Percentiles rank a stretch among this genome's conserved stretches.
These are phyloP conservation scores for Apogon talboti DNA, from an alignment of 2,797 vertebrate genomes.

Conservation along the genomic window DNA sequence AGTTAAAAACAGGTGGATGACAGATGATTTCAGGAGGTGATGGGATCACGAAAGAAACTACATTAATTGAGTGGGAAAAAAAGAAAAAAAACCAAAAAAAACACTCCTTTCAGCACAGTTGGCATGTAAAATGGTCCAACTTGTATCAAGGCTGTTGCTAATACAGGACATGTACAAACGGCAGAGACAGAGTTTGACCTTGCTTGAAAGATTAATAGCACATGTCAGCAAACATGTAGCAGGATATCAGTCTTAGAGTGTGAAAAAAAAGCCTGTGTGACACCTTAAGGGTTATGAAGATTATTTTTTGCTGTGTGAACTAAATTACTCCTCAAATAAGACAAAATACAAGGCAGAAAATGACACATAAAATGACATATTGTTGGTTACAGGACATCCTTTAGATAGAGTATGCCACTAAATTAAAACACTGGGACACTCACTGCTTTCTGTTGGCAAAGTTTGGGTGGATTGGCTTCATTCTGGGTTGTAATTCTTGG, in stretches of 20 bases:
- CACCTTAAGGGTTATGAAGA: constrained; percentile 50
- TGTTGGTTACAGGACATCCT: constrained; percentile 26
- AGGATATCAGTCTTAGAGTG: constrained; percentile 35
- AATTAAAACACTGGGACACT: constrained; percentile 37
- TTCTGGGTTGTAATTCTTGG: constrained; percentile 57
- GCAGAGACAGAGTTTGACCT: constrained; percentile 62
- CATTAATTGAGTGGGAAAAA: constrained; percentile 5
- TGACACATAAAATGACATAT: constrained; percentile 37
- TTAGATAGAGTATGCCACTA: constrained; percentile 32
- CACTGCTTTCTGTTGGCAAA: constrained; percentile 36
- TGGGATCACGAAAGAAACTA: not conserved
- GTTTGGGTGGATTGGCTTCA: constrained; percentile 32
- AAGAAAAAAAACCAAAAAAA: constrained; percentile 14
- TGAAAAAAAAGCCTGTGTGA: constrained; percentile 40
- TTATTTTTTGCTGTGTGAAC: constrained; percentile 40
- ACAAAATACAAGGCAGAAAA: constrained; percentile 20
- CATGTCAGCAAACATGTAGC: constrained; percentile 46
- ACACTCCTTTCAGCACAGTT: constrained; percentile 13
- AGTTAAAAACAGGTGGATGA: constrained; percentile 49
- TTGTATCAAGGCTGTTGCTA: constrained; percentile 50
- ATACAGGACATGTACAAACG: constrained; percentile 47
- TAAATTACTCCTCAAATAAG: constrained; percentile 49
- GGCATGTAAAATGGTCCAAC: constrained; percentile 32
- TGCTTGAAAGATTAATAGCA: constrained; percentile 64
- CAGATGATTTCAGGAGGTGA: constrained; percentile 51